A percentile compares a stretch with the other conserved stretches of the same genome.
phyloP scores from a whole-genome alignment of 2,113 vertebrate genomes.

The Platycercus adscitus region DNA sequence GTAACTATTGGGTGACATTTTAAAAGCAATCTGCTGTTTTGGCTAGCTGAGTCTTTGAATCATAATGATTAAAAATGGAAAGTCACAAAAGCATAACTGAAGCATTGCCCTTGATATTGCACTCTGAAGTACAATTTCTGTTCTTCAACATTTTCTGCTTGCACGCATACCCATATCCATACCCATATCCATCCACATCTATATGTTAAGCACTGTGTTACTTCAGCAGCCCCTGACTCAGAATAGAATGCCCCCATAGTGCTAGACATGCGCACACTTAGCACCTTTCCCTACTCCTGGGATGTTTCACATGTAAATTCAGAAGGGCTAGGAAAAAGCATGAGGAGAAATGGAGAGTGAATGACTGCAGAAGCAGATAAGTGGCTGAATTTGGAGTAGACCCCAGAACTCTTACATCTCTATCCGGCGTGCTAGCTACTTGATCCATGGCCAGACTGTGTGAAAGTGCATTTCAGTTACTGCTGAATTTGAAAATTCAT shows the following conservation, averaged over 20 bases:
- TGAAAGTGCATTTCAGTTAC: not conserved
- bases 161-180: no score
- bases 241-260: not conserved
- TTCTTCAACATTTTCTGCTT: not conserved
- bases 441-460: accelerated
- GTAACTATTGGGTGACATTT: slow-evolving; percentile 18
- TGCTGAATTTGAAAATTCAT: not conserved
- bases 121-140: not conserved
- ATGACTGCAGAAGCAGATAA: not conserved
- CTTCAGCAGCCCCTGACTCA: not conserved
- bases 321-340: not conserved
- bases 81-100: not conserved
- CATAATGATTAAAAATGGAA: not conserved
- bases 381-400: not conserved
- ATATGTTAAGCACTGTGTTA: not conserved
- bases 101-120: not conserved
- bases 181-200: not conserved
- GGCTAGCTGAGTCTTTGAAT: not conserved
- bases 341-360: not conserved
- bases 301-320: not conserved
- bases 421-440: not conserved
- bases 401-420: not conserved
- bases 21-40: not conserved
- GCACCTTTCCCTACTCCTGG: no score
- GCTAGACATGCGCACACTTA: not conserved